Evolutionary conservation across 92 coral and sea anemone genomes (phyloP).

Genomic region (Meandrina meandrites): DNA sequence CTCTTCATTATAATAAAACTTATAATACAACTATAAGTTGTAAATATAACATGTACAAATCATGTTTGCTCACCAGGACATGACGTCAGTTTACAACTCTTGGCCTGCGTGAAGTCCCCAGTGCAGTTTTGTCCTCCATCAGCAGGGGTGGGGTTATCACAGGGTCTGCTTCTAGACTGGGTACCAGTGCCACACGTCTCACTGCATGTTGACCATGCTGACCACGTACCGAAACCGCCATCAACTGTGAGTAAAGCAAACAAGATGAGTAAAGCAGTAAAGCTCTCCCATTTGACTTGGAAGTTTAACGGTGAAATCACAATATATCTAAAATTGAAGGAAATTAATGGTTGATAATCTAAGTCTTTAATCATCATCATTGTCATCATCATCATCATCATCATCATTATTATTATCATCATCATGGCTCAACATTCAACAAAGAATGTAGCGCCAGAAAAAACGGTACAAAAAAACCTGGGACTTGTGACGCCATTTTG

Average conservation of each 20-base stretch:
- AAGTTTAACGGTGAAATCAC: not conserved
- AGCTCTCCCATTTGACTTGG: not conserved
- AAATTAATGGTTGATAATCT: too few relatives aligned
- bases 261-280: not conserved
- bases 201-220: conserved; percentile 83
- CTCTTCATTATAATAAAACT: too few relatives aligned
- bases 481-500: too few relatives aligned
- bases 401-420: too few relatives aligned
- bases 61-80: conserved; percentile 74
- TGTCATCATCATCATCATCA: too few relatives aligned
- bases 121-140: conserved; percentile 89
- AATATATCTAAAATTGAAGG: not conserved
- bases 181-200: conserved; percentile 88
- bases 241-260: conserved; percentile 39
- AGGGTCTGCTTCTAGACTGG: conserved; percentile 75
- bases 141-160: conserved; percentile 78
- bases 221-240: conserved; percentile 91
- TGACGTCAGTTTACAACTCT: conserved; percentile 71
- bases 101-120: conserved; percentile 75
- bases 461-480: too few relatives aligned
- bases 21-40: not conserved
- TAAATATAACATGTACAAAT: not conserved
- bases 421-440: too few relatives aligned
- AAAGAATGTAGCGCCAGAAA: too few relatives aligned
- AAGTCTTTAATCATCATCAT: too few relatives aligned